Base-by-base conservation (phyloP, 2,113 vertebrate species). In the Damaliscus lunatus region DNA sequence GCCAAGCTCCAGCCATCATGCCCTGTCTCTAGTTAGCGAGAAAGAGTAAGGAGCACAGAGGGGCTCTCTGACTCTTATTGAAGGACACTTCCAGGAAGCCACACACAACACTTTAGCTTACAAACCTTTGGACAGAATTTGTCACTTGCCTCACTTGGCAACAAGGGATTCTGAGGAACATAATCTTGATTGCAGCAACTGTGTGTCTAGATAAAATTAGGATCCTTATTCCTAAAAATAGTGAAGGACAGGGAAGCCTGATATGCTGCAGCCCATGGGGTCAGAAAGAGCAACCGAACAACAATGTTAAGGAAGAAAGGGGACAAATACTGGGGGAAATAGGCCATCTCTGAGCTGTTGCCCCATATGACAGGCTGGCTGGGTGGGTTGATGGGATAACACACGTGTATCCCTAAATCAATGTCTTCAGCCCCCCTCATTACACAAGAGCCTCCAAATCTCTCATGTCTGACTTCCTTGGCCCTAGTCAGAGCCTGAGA, bases 381-480 rank as follows among this genome's bases (percentile, higher is more conserved):
- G 0, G 1, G 52, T 23, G 31, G 29, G 27, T 3, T 31, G 48
- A 36, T 1, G 36, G 46, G 53, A 48, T 14, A 19, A 16, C 0
- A 1, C 17, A n/a, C 11, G 0, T 9, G 3, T 12, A 25, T 46
- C 33, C n/a, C 15, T 4, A 9, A 29, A n/a, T 53, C 33, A 27
- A n/a, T 1, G 27, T 19, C 50, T 31, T 17, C 15, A 23, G 40
- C 17, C 12, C 48, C 50, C 11, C 21, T 83, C 81, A 15, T 83
- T 83, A 36, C 40, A 10, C 5, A 0, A 8, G 16, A 17, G 48
- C 88, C 46, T 88, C 91, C 48, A 25, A 27, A 36, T 62, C 53
- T 64, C 62, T 16, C 0, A 0, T 15, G 19, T 55, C 19, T 23
- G 19, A 17, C 59, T 60, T 40, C 62, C 27, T 16, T 53, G 85